Evolutionary conservation across 2,113 vertebrate species (phyloP).

Genomic region (Epinephelus fuscoguttatus): DNA sequence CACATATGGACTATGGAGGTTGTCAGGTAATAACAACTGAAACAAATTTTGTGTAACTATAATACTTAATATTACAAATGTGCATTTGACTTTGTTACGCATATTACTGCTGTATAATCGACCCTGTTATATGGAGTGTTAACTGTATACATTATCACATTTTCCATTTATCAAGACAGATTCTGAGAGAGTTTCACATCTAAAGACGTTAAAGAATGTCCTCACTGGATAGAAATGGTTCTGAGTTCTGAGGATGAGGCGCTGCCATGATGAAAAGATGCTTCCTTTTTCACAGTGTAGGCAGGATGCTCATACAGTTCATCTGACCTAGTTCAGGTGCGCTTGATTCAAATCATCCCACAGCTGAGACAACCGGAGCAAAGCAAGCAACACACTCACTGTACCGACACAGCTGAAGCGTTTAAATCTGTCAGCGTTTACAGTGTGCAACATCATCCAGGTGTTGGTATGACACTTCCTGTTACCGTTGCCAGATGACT

Average conservation of each 20-base stretch:
- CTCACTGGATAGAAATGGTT: neutral
- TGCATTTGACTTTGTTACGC: too few species aligned
- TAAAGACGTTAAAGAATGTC: neutral
- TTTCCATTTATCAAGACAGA: neutral
- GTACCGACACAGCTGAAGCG: neutral
- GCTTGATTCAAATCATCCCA: neutral
- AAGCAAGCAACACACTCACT: neutral
- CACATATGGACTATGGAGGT: too few species aligned
- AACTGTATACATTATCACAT: too few species aligned
- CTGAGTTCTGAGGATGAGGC: neutral
- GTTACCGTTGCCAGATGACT: neutral
- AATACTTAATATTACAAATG: too few species aligned
- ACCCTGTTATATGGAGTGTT: too few species aligned
- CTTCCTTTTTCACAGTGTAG: neutral
- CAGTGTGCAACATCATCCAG: neutral
- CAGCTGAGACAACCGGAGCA: neutral
- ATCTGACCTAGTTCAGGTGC: constrained; percentile 24
- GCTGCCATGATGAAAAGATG: neutral
- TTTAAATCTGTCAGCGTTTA: neutral
- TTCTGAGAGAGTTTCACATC: neutral
- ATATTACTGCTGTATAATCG: too few species aligned
- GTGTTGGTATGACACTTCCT: neutral
- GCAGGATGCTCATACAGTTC: neutral
- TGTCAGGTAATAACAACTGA: too few species aligned
- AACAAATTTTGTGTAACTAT: too few species aligned